Evolutionary conservation across 2,797 vertebrate genomes (phyloP).

Genomic region (Microctenopoma stevenorrisi): DNA sequence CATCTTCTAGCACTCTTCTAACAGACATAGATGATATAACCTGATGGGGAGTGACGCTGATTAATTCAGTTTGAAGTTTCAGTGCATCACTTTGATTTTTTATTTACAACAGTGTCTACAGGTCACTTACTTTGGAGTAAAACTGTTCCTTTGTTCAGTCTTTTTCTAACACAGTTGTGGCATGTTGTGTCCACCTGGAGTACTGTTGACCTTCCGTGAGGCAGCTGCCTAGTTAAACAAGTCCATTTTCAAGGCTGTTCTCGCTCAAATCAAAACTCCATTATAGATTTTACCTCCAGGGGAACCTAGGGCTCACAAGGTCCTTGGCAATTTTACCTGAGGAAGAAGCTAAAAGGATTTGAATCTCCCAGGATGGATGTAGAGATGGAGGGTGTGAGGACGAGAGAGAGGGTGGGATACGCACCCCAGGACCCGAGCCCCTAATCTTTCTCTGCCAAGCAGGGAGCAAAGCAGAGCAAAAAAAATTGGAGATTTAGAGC

Average conservation of each 20-base stretch:
- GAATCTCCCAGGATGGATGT: slow-evolving; percentile 75
- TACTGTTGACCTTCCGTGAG: slow-evolving; percentile 82
- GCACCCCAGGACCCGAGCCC: slow-evolving; percentile 88
- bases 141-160: slow-evolving; percentile 82
- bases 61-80: slow-evolving; percentile 57
- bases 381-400: slow-evolving; percentile 78
- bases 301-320: slow-evolving; percentile 83
- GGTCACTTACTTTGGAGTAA: slow-evolving; percentile 76
- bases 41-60: slow-evolving; percentile 40
- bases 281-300: slow-evolving; percentile 88
- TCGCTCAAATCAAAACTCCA: slow-evolving; percentile 84
- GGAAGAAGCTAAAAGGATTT: slow-evolving; percentile 87
- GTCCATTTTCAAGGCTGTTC: slow-evolving; percentile 86
- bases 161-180: slow-evolving; percentile 78
- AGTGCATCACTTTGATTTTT: slow-evolving; percentile 46
- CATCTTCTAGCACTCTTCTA: slow-evolving; percentile 6
- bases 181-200: slow-evolving; percentile 81
- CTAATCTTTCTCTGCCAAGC: slow-evolving; percentile 90
- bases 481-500: slow-evolving; percentile 88
- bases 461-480: slow-evolving; percentile 87
- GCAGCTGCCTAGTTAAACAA: slow-evolving; percentile 84
- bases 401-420: slow-evolving; percentile 78
- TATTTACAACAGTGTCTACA: slow-evolving; percentile 71
- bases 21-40: slow-evolving; percentile 14
- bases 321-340: slow-evolving; percentile 87